Evolutionary conservation across 2,797 vertebrate genomes (phyloP), one percentile per base, ranked within the genome.

Genomic region (Schizothorax lantsangensis): DNA sequence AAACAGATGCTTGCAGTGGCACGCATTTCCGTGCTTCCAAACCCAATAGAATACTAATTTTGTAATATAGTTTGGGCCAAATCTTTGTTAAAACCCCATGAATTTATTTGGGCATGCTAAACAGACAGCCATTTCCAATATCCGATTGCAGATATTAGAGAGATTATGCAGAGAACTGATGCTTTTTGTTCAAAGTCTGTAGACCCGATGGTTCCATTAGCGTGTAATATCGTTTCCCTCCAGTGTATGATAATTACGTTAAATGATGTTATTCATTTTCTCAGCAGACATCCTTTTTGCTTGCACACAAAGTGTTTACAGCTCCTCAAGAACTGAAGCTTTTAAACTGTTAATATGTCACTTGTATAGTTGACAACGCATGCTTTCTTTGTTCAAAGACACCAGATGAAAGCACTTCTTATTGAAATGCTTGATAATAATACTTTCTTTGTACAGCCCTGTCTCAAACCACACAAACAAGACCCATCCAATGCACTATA

Each of bases 191-290:
- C 85, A 85, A 88, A 80, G 85, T 52, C 86, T 80, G 85, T 71
- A 79, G 84, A 90, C 89, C 86, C 59, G 69, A 66, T 72, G 57
- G 73, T 85, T 87, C 87, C 80, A 87, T 91, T 90, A 89, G 84
- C n/a, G 11, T 85, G 84, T 75, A 89, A 90, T 86, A 90, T 88
- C 66, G 26, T 23, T 64, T 87, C 73, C 80, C 62, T 85, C 66
- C 57, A 85, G 77, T 86, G 86, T 88, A 78, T 68, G 71, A 88
- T 94, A 91, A 93, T 92, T 91, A 89, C 52, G 19, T 82, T 86
- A 93, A 83, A 52, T 84, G n/a, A 83, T 83, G 71, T 87, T 84
- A 84, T 87, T 88, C 69, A 62, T 85, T 82, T 85, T 85, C 84
- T 62, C 26, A 80, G 36, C 78, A n/a, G 87, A 84, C 88, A 79